Conservation (phyloP, 2,888 invertebrate genomes). For the Diaperis boleti region DNA sequence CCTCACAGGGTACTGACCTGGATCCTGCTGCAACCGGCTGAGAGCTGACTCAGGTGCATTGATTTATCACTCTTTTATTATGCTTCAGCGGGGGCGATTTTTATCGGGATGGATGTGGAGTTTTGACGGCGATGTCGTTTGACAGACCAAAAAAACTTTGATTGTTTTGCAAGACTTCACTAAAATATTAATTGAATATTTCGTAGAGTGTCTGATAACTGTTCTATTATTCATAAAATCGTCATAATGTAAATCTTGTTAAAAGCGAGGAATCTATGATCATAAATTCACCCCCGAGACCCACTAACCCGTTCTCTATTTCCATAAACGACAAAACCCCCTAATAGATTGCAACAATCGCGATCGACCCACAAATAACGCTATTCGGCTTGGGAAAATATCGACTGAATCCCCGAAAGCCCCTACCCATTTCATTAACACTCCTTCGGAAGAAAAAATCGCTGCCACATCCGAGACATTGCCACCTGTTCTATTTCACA, state of each 20-base stretch:
- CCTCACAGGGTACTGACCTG: slow-evolving; percentile 64
- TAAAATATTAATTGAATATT: too few species aligned
- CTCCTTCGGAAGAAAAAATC: neutral
- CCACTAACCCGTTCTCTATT: neutral
- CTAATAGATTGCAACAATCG: slow-evolving; percentile 3
- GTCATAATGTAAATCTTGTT: too few species aligned
- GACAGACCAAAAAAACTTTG: too few species aligned
- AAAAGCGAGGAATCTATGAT: too few species aligned
- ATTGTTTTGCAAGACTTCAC: too few species aligned
- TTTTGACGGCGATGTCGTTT: too few species aligned
- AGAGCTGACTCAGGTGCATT: slow-evolving; percentile 63
- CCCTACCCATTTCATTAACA: neutral
- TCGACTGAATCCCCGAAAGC: neutral
- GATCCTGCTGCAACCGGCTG: slow-evolving; percentile 56
- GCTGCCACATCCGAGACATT: neutral
- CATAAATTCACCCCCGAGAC: neutral
- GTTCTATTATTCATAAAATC: too few species aligned
- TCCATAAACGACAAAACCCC: neutral
- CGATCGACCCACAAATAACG: slow-evolving; percentile 3
- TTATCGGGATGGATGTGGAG: too few species aligned
- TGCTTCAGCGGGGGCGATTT: neutral
- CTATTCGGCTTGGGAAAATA: slow-evolving; percentile 1
- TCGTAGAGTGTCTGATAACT: too few species aligned
- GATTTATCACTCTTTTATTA: slow-evolving; percentile 58
- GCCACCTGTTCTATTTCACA: slow-evolving; percentile 12